A percentile compares a stretch with the other conserved stretches of the same genome.
Conservation (phyloP, 1,140 invertebrate species). For the Listronotus oregonensis region DNA sequence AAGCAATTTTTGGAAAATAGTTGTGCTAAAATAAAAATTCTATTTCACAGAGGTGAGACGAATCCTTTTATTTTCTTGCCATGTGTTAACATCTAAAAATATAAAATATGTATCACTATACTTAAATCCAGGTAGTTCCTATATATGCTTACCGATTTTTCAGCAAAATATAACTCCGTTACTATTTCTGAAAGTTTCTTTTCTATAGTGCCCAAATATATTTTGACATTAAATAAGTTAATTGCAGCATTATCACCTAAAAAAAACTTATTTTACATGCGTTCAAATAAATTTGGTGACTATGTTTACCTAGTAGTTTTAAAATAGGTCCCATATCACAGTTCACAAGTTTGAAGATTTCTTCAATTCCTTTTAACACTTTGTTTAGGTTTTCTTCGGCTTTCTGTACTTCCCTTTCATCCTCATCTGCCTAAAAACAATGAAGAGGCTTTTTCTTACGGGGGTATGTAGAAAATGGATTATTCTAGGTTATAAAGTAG, state of each 20-base stretch:
- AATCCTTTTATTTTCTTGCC: too few species aligned
- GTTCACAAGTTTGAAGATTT: conserved; percentile 63
- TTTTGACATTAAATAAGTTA: conserved; percentile 71
- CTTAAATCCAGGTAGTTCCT: too few species aligned
- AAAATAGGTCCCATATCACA: conserved; percentile 74
- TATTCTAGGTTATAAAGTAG: too few species aligned
- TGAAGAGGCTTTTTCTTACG: conserved; percentile 5
- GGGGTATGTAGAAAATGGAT: too few species aligned
- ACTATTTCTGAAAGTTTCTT: conserved; percentile 63
- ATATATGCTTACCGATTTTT: conserved; percentile 40
- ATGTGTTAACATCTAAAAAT: background rate
- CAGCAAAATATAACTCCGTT: conserved; percentile 41
- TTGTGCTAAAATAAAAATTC: too few species aligned
- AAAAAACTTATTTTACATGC: conserved; percentile 25
- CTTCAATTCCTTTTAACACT: conserved; percentile 62
- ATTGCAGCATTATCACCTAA: conserved; percentile 63
- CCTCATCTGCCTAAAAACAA: conserved; percentile 58
- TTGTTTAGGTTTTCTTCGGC: conserved; percentile 59
- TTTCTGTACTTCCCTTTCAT: conserved; percentile 58
- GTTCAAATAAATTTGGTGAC: too few species aligned
- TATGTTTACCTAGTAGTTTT: conserved; percentile 64
- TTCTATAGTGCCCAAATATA: conserved; percentile 75
- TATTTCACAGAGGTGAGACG: too few species aligned
- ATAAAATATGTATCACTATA: background rate
- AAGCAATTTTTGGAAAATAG: too few species aligned